These are phyloP conservation scores for Maconellicoccus hirsutus DNA, from an alignment of 1,140 invertebrate species.

Conservation along the genomic window DNA sequence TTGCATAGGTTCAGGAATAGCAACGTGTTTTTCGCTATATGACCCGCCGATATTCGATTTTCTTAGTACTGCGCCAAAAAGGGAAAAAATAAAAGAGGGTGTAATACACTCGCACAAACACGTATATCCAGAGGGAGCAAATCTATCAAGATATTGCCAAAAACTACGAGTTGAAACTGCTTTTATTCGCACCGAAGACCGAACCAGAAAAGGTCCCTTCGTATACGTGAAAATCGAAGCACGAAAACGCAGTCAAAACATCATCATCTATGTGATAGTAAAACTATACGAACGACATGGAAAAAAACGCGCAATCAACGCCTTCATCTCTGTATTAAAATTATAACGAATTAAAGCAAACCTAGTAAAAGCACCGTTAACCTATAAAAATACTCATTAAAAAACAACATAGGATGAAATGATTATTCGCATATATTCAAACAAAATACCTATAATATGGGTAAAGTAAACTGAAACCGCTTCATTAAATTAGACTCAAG, in stretches of 20 bases:
- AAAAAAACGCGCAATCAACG: not conserved
- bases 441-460: not conserved
- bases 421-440: not conserved
- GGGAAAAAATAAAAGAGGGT: conserved; percentile 8
- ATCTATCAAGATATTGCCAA: not conserved
- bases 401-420: not conserved
- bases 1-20: not conserved
- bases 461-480: not conserved
- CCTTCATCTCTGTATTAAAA: not conserved
- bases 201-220: too few relatives aligned
- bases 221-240: too few relatives aligned
- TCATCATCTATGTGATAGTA: too few relatives aligned
- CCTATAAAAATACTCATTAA: not conserved
- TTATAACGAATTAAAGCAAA: not conserved
- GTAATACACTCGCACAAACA: not conserved
- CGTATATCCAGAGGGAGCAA: not conserved
- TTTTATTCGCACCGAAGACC: not conserved
- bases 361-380: not conserved
- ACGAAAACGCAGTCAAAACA: too few relatives aligned
- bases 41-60: not conserved
- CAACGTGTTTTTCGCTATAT: not conserved
- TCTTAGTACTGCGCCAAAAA: not conserved
- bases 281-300: not conserved
- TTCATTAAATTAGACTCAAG: not conserved
- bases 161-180: conserved; percentile 7